phyloP scores from a whole-genome alignment of 2,888 invertebrate species.

The Tridacna crocea region DNA sequence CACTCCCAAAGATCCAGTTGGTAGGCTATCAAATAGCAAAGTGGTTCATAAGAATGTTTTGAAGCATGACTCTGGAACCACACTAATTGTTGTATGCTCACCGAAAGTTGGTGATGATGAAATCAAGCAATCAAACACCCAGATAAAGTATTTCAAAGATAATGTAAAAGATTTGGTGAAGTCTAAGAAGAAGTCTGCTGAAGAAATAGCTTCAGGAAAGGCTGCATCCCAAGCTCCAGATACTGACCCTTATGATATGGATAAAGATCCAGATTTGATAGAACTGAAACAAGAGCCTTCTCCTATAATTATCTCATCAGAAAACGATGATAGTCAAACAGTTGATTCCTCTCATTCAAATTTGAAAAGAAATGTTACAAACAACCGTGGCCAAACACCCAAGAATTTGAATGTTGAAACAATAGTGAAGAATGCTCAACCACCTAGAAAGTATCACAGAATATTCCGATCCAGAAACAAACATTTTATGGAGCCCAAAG shows the following conservation, averaged over 20 bases:
- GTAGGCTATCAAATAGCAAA: slow-evolving; percentile 70
- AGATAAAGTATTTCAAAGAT: slow-evolving; percentile 70
- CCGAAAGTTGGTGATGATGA: slow-evolving; percentile 72
- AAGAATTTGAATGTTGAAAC: slow-evolving; percentile 35
- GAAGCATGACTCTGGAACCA: slow-evolving; percentile 75
- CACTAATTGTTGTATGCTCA: slow-evolving; percentile 77
- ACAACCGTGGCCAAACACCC: not conserved
- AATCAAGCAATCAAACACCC: slow-evolving; percentile 66
- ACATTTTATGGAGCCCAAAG: slow-evolving; percentile 50
- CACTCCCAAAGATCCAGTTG: slow-evolving; percentile 66
- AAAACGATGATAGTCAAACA: slow-evolving; percentile 39
- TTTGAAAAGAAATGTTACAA: slow-evolving; percentile 6
- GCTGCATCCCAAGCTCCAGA: slow-evolving; percentile 36
- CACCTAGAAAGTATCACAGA: slow-evolving; percentile 59
- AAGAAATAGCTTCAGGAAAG: slow-evolving; percentile 35
- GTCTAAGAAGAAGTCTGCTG: slow-evolving; percentile 49
- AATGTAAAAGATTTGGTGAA: slow-evolving; percentile 57
- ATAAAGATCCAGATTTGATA: slow-evolving; percentile 29
- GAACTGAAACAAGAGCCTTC: slow-evolving; percentile 12
- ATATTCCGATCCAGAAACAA: slow-evolving; percentile 68
- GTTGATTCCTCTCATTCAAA: slow-evolving; percentile 2
- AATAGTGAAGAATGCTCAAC: slow-evolving; percentile 44
- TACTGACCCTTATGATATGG: slow-evolving; percentile 54
- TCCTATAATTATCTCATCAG: slow-evolving; percentile 37
- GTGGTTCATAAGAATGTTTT: slow-evolving; percentile 72